Conservation (phyloP, 2,888 invertebrate genomes). For the Litoditis marina region DNA sequence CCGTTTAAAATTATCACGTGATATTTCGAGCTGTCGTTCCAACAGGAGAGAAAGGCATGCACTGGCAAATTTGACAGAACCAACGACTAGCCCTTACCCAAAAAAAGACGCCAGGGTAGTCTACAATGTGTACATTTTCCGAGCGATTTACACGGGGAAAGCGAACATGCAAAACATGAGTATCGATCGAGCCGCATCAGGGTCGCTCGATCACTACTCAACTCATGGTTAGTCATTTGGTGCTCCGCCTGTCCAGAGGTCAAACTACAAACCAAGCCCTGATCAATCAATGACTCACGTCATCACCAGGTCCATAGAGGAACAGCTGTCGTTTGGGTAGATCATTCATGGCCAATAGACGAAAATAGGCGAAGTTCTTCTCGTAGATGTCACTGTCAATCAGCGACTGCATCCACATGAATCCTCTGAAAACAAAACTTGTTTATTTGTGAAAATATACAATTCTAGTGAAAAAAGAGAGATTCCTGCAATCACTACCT, state of each 20-base stretch:
- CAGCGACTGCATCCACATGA: conserved; percentile 51
- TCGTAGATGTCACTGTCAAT: conserved; percentile 48
- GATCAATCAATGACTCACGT: conserved; percentile 15
- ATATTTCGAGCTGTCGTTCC: too few relatives aligned
- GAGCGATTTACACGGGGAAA: not conserved
- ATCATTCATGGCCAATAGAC: conserved; percentile 46
- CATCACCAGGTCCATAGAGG: conserved; percentile 63
- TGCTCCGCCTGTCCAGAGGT: too few relatives aligned
- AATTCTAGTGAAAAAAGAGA: too few relatives aligned
- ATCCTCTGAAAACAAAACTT: conserved; percentile 21
- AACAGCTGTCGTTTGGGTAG: conserved; percentile 69
- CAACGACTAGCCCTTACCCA: too few relatives aligned
- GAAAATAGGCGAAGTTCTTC: conserved; percentile 54
- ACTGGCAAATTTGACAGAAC: too few relatives aligned
- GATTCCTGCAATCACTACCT: too few relatives aligned
- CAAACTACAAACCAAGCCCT: not conserved
- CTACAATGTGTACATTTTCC: too few relatives aligned
- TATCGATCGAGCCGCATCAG: too few relatives aligned
- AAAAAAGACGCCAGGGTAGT: too few relatives aligned
- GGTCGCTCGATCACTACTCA: too few relatives aligned
- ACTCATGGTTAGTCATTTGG: too few relatives aligned
- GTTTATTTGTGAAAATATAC: not conserved
- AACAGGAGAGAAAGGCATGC: too few relatives aligned
- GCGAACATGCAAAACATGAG: not conserved
- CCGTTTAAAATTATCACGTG: not conserved